Evolutionary conservation across 2,797 vertebrate species (phyloP), one percentile per base, ranked within the genome.

Genomic region (Dromococcyx pavoninus): DNA sequence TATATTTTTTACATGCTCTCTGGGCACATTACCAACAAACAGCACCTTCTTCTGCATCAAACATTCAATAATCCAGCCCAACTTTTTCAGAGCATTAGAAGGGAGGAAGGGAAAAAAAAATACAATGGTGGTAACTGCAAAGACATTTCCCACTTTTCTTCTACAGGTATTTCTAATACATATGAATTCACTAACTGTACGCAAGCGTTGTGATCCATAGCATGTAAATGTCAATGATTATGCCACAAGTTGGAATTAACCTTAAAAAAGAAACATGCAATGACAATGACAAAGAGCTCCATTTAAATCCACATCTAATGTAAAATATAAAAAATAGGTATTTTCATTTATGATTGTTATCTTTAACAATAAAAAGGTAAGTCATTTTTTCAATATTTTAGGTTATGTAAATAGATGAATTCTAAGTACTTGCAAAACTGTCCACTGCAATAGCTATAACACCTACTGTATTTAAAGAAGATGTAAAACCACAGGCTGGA

Each of bases 201-300:
- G 25, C 23, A 87, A 57, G 41, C 28, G 53, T 82, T 64, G 22
- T 74, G 80, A 96, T 77, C 64, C 78, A 71, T 48, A 86, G 28
- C 67, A 61, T 7, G 71, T 37, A 91, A 93, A 95, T 92, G 77
- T 87, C 96, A 96, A 28, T 43, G 86, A 95, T n/a, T 71, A 71
- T 39, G 24, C 39, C 58, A 64, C 32, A 87, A 71, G 64, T 44
- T 7, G 51, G 48, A 89, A 89, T 80, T 88, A 86, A 93, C 35
- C 76, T 88, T 53, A 77, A 90, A 87, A 92, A 72, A n/a, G 19
- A 86, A 83, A 86, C 27, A 61, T 14, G 32, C 30, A 81, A 67
- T 16, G 24, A 28, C 28, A 62, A 33, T 37, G 74, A 82, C 70
- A 80, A 54, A 88, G 35, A 66, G 39, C 13, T 85, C 37, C 54